A percentile compares a stretch with the other conserved stretches of the same genome.
phyloP scores from a whole-genome alignment of 2,797 vertebrate genomes.

The Oophaga sylvatica region DNA sequence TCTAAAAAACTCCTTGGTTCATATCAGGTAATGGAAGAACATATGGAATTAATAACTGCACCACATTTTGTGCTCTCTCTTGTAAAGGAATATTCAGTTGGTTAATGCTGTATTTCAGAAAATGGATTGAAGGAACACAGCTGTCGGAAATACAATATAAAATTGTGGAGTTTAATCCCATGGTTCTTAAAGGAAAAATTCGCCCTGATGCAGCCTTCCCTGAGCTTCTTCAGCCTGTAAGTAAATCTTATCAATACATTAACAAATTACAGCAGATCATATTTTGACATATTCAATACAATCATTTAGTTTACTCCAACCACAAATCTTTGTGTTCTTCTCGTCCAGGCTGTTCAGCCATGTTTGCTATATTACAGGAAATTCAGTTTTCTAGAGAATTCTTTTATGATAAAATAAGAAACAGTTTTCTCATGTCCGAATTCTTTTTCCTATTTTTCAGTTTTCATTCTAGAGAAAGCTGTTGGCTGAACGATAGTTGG shows the following conservation, averaged over 20 bases:
- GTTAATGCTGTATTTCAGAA: conserved; percentile 72
- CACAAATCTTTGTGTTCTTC: too few species aligned
- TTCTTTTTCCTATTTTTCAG: too few species aligned
- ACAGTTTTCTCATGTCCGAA: too few species aligned
- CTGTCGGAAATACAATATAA: conserved; percentile 88
- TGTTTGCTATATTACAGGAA: too few species aligned
- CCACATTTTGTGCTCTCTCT: background rate
- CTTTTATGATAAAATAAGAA: too few species aligned
- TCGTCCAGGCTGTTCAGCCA: too few species aligned
- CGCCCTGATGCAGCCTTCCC: conserved; percentile 88
- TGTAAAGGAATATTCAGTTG: conserved; percentile 1
- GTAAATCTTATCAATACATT: conserved; percentile 65
- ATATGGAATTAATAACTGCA: background rate
- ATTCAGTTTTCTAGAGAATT: too few species aligned
- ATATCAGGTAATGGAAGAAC: conserved; percentile 77
- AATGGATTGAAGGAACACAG: conserved; percentile 89
- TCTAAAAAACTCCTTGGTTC: conserved; percentile 80
- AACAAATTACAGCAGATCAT: background rate
- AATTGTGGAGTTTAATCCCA: conserved; percentile 93
- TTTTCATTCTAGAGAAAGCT: too few species aligned
- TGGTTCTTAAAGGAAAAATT: conserved; percentile 90
- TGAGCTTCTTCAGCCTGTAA: conserved; percentile 94
- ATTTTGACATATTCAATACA: too few species aligned
- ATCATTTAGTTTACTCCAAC: too few species aligned
- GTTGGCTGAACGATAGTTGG: too few species aligned